Percentiles rank a stretch among this genome's conserved stretches.
Evolutionary conservation across 1,140 invertebrate species (phyloP).

Genomic region (Bombus breviceps): DNA sequence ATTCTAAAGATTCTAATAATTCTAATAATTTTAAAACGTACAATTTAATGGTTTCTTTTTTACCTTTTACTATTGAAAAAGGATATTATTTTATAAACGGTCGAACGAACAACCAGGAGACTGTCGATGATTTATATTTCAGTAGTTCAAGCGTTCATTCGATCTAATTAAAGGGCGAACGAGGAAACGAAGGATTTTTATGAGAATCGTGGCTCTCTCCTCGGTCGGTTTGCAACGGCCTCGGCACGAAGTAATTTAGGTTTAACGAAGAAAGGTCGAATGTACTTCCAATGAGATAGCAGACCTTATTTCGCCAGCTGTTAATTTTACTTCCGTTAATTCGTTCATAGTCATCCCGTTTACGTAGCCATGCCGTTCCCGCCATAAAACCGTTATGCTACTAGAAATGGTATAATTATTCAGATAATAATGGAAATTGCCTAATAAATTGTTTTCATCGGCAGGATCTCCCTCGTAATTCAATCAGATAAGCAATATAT

Average conservation of each 20-base stretch:
- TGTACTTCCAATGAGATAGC: constrained; percentile 39
- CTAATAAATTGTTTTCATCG: too few species aligned
- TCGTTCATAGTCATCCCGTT: constrained; percentile 2
- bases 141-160: background rate
- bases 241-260: constrained; percentile 14
- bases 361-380: background rate
- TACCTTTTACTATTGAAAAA: too few species aligned
- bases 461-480: background rate
- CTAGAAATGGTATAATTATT: too few species aligned
- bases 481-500: background rate
- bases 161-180: constrained; percentile 40
- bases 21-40: too few species aligned
- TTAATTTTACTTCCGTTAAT: constrained; percentile 43
- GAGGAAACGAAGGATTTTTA: constrained; percentile 47
- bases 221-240: too few species aligned
- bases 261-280: constrained; percentile 55
- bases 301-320: constrained; percentile 45
- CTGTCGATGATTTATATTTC: constrained; percentile 8
- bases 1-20: too few species aligned
- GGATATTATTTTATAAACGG: background rate
- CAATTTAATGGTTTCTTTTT: too few species aligned
- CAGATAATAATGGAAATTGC: too few species aligned
- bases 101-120: background rate
- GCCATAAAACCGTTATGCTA: background rate
- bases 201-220: constrained; percentile 34